A percentile compares a stretch with the other conserved stretches of the same genome.
These are phyloP conservation scores for Argyresthia albistria DNA, from an alignment of 2,888 invertebrate species.

Conservation along the genomic window DNA sequence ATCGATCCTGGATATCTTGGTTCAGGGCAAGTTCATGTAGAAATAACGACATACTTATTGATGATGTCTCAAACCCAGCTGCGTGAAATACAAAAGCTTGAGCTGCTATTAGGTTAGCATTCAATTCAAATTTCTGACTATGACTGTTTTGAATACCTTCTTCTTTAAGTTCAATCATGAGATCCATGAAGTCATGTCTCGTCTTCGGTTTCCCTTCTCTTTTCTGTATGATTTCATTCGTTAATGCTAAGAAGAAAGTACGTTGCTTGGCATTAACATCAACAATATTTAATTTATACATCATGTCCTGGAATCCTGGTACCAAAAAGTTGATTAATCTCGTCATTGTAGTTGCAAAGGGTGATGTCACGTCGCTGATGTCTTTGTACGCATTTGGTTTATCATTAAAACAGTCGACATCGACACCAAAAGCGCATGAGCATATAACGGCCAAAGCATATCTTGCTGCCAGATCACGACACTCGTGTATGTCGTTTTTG, in stretches of 20 bases:
- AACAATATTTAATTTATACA: neutral
- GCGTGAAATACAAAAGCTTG: conserved; percentile 48
- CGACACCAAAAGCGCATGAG: conserved; percentile 1
- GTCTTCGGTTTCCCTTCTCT: conserved; percentile 6
- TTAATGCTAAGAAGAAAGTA: conserved; percentile 11
- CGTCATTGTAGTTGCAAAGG: neutral
- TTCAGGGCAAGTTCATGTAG: conserved; percentile 41
- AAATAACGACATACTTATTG: conserved; percentile 45
- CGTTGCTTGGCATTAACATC: neutral
- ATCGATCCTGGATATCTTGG: conserved; percentile 32
- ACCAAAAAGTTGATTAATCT: neutral
- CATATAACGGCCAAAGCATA: neutral
- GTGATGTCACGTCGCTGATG: neutral
- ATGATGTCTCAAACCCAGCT: conserved; percentile 62
- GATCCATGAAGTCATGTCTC: conserved; percentile 13
- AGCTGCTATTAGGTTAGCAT: conserved; percentile 29
- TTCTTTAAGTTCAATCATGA: conserved; percentile 11
- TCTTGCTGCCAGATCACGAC: neutral
- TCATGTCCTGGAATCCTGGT: conserved; percentile 1
- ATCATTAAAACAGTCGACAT: conserved; percentile 4
- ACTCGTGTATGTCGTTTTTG: neutral
- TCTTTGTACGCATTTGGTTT: conserved; percentile 4
- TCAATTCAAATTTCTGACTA: conserved; percentile 17
- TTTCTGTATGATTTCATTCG: conserved; percentile 10
- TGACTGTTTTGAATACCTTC: neutral